Evolutionary conservation across 1,140 invertebrate genomes (phyloP), one percentile per base, ranked within the genome.

Genomic region (Sweltsa coloradensis): DNA sequence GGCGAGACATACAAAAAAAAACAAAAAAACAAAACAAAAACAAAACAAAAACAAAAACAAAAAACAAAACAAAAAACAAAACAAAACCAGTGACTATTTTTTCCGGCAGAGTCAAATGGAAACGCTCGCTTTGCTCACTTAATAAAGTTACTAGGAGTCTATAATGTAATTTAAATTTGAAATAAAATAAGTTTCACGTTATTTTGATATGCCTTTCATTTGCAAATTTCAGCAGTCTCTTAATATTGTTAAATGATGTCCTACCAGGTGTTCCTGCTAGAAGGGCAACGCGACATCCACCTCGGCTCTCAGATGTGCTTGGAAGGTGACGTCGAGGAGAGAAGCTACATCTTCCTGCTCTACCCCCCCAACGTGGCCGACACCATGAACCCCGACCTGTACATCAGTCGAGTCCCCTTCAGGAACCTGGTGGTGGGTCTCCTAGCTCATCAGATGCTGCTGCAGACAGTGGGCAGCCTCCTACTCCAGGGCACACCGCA

Each of bases 291-390:
- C 23, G 34, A 55, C 23, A 3, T 45, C 4, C n/a, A 21, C 27
- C 3, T 26, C 18, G 0, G 19, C 22, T 5, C 26, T 29, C 13
- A 19, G 16, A 4, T 40, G 19, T 40, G 37, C 34, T 18, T 18
- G 14, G 9, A 5, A 16, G 24, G 44, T 1, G 37, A 72, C 74
- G 53, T 51, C 2, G 83, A 83, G 57, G 83, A 86, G 56, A 73
- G 87, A 56, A 91, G 88, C 51, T 94, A 90, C 63, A 85, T 92
- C 41, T 91, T 94, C 60, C 72, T 94, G 16, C 70, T 95, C 23
- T 93, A 91, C 66, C 80, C 88, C 18, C 76, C 85, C 29, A 79
- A 83, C 50, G 73, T 82, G 51, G 72, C 77, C 24, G 73, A 81
- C 51, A 75, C 76, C 53, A 65, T 79, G 29, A 82, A 88, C 64